Conservation (phyloP, 2,113 vertebrate genomes). For the Procavia capensis region DNA sequence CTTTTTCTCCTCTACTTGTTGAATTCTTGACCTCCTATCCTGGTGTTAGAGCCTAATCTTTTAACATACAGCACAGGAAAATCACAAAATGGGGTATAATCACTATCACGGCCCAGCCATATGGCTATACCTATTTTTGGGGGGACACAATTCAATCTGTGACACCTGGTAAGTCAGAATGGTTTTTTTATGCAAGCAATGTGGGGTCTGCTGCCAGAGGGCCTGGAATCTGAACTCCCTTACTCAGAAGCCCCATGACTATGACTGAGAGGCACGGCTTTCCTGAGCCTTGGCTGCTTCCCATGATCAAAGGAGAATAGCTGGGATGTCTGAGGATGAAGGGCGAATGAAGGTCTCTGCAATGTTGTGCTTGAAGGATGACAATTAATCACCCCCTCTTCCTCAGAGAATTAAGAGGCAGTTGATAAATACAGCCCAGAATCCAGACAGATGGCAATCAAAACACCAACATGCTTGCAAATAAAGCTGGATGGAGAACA, state of each 20-base stretch:
- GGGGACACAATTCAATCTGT: too few relatives aligned
- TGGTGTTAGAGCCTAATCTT: too few relatives aligned
- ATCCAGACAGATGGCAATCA: slow-evolving; percentile 46
- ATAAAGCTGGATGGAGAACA: background rate
- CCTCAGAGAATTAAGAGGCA: background rate
- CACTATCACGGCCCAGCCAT: too few relatives aligned
- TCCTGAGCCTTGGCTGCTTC: background rate
- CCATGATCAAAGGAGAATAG: background rate
- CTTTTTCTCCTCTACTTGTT: background rate
- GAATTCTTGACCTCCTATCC: background rate
- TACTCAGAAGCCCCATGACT: background rate
- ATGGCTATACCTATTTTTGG: too few relatives aligned
- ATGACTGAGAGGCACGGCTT: too few relatives aligned
- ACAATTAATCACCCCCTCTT: background rate
- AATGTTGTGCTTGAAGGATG: background rate
- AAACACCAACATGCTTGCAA: background rate
- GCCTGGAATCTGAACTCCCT: background rate
- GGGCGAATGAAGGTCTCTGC: background rate
- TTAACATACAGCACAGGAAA: too few relatives aligned
- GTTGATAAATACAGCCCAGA: background rate
- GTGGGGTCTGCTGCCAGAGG: background rate
- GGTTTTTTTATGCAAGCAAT: background rate
- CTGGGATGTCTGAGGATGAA: too few relatives aligned
- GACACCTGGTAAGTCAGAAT: background rate
- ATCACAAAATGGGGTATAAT: too few relatives aligned